phyloP scores from a whole-genome alignment of 2,113 vertebrate genomes.

The Caracal caracal region DNA sequence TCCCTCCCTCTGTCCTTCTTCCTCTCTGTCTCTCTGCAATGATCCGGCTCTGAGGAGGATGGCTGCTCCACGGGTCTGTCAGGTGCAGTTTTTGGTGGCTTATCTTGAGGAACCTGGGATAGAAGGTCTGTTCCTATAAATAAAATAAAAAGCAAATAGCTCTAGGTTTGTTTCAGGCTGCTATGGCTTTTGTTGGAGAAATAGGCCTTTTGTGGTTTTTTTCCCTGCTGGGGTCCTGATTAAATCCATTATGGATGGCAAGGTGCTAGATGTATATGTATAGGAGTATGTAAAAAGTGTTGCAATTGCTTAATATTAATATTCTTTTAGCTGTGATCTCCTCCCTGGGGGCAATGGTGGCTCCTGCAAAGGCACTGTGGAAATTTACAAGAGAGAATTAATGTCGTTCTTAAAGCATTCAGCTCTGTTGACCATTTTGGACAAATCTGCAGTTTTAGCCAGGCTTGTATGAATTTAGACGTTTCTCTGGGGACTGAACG shows the following conservation, averaged over 20 bases:
- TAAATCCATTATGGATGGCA: slow-evolving; percentile 38
- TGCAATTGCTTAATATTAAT: slow-evolving; percentile 73
- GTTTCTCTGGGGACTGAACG: slow-evolving; percentile 52
- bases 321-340: slow-evolving; percentile 58
- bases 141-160: slow-evolving; percentile 75
- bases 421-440: slow-evolving; percentile 76
- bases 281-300: slow-evolving; percentile 41
- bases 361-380: slow-evolving; percentile 76
- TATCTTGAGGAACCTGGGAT: slow-evolving; percentile 77
- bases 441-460: slow-evolving; percentile 71
- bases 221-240: slow-evolving; percentile 33
- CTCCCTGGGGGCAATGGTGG: slow-evolving; percentile 52
- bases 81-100: slow-evolving; percentile 77
- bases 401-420: slow-evolving; percentile 61
- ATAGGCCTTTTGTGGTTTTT: slow-evolving; percentile 64
- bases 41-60: slow-evolving; percentile 67
- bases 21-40: slow-evolving; percentile 73
- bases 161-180: slow-evolving; percentile 75
- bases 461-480: slow-evolving; percentile 52
- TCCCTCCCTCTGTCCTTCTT: slow-evolving; percentile 71
- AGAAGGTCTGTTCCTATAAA: slow-evolving; percentile 71
- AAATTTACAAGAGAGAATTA: slow-evolving; percentile 77
- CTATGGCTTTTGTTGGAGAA: slow-evolving; percentile 66
- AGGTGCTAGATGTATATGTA: slow-evolving; percentile 6
- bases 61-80: slow-evolving; percentile 77